These are phyloP conservation scores for Acestrorhynchus altus DNA, from an alignment of 2,797 vertebrate genomes.

Conservation along the genomic window DNA sequence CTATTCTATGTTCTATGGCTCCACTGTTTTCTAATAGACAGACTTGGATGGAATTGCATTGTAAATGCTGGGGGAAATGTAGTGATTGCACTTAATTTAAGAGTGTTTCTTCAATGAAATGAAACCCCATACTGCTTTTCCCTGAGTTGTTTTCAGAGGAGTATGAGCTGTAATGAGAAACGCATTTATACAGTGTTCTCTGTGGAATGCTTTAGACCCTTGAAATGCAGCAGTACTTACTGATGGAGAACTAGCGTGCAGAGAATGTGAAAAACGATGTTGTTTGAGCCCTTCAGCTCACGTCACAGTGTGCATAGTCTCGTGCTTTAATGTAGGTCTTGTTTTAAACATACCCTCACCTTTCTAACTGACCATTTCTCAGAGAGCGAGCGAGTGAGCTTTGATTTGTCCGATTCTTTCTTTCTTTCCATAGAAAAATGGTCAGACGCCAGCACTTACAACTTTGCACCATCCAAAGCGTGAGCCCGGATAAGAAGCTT, in stretches of 20 bases:
- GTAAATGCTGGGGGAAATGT: neutral
- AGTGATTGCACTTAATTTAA: neutral
- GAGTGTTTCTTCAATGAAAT: neutral
- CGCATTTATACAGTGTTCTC: neutral
- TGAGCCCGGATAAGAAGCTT: constrained; percentile 10
- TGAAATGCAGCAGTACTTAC: neutral
- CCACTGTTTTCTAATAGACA: neutral
- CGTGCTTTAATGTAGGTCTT: neutral
- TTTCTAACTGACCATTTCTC: neutral
- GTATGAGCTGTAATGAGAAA: neutral
- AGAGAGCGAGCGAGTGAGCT: neutral
- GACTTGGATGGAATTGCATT: neutral
- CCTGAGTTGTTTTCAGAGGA: neutral
- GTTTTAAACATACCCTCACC: neutral
- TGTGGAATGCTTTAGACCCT: neutral
- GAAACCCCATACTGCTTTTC: neutral
- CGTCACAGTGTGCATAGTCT: neutral
- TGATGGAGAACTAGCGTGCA: neutral
- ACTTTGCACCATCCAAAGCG: neutral
- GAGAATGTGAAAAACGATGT: neutral
- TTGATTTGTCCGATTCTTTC: neutral
- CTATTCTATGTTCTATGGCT: neutral
- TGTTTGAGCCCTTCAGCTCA: neutral
- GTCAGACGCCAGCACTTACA: constrained; percentile 25
- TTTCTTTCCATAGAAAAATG: constrained; percentile 6